phyloP scores from a whole-genome alignment of 2,797 vertebrate genomes.

The Leucoraja ocellata region DNA sequence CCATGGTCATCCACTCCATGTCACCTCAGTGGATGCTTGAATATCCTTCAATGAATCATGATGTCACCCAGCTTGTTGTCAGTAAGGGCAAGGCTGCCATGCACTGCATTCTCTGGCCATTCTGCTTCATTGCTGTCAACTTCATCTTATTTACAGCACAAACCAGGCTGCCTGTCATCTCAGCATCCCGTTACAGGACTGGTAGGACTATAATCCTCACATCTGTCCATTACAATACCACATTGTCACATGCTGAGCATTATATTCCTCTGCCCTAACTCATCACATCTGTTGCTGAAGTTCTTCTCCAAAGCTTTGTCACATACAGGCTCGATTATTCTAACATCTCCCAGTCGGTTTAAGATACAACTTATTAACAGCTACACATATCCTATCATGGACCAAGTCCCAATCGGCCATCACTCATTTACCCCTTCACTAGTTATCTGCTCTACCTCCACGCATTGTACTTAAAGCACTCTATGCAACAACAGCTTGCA shows the following conservation, averaged over 20 bases:
- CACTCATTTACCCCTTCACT: not conserved
- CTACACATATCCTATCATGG: not conserved
- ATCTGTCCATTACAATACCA: not conserved
- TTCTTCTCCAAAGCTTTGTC: not conserved
- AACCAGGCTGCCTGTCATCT: not conserved
- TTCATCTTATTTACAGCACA: not conserved
- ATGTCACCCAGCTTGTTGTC: not conserved
- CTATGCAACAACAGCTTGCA: not conserved
- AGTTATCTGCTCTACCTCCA: not conserved
- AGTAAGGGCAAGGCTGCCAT: not conserved
- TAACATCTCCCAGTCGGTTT: not conserved
- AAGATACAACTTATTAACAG: not conserved
- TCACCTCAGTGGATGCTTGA: no score
- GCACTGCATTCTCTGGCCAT: not conserved
- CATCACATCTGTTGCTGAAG: not conserved
- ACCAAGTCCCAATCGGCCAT: not conserved
- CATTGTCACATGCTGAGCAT: not conserved
- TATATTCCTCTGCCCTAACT: not conserved
- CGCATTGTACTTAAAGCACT: not conserved
- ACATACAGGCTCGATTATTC: not conserved
- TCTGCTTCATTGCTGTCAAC: not conserved
- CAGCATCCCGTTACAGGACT: not conserved
- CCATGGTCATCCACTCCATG: no score
- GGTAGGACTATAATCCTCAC: not conserved
- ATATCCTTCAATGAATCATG: not conserved